phyloP scores from a whole-genome alignment of 2,888 invertebrate species.

The Keiferia lycopersicella region DNA sequence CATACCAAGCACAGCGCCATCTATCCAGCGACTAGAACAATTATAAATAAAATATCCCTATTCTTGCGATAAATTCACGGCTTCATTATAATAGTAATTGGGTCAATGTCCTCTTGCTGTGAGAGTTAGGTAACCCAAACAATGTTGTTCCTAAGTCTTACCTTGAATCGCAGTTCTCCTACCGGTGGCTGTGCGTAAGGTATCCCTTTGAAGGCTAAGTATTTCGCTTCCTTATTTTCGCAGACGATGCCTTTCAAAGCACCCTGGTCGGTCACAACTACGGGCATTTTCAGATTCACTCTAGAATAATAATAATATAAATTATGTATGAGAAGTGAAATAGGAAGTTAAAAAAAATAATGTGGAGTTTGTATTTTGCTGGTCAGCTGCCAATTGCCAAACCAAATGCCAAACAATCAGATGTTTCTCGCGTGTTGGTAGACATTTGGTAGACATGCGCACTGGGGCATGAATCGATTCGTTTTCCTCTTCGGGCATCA shows the following conservation, averaged over 20 bases:
- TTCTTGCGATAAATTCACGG: too few species aligned
- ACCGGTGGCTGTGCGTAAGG: constrained; percentile 83
- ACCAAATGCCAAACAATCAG: constrained; percentile 30
- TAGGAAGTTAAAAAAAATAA: background rate
- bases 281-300: constrained; percentile 44
- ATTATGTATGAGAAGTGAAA: background rate
- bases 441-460: constrained; percentile 24
- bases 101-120: too few species aligned
- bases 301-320: constrained; percentile 36
- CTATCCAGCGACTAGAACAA: too few species aligned
- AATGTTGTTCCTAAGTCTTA: constrained; percentile 45
- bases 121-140: too few species aligned
- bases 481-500: constrained; percentile 7
- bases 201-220: constrained; percentile 77
- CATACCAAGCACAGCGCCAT: too few species aligned
- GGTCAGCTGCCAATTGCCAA: constrained; percentile 30
- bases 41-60: too few species aligned
- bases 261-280: constrained; percentile 60
- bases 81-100: too few species aligned
- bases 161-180: constrained; percentile 82
- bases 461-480: constrained; percentile 23
- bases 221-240: constrained; percentile 51
- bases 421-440: too few species aligned
- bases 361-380: constrained; percentile 23
- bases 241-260: constrained; percentile 57